Percentiles rank a stretch among this genome's conserved stretches.
Conservation (phyloP, 92 coral and sea anemone genomes). For the Phymanthus crucifer region DNA sequence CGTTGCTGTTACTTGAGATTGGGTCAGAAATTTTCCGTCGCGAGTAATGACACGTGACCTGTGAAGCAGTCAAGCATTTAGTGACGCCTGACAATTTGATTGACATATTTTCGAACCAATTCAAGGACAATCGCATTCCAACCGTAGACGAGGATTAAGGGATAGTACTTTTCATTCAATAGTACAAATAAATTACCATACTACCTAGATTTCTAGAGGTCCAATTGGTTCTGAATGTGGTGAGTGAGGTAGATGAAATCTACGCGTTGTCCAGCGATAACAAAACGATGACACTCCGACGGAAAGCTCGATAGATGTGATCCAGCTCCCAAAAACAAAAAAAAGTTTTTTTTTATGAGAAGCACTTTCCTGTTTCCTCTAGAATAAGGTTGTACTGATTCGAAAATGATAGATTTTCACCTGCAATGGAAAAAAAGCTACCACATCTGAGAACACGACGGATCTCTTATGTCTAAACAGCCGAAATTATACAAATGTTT, state of each 20-base stretch:
- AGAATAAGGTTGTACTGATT: too few species aligned
- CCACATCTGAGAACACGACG: too few species aligned
- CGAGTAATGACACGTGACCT: constrained; percentile 53
- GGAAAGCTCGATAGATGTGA: neutral
- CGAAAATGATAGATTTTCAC: too few species aligned
- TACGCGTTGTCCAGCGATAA: constrained; percentile 16
- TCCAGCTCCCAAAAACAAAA: too few species aligned
- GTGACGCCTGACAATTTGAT: constrained; percentile 41
- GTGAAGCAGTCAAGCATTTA: constrained; percentile 35
- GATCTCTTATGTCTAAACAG: neutral
- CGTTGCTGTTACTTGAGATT: constrained; percentile 1
- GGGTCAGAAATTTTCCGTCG: constrained; percentile 1
- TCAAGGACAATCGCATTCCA: constrained; percentile 60
- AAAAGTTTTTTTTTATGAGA: neutral
- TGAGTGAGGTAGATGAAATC: constrained; percentile 14
- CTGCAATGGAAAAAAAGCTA: too few species aligned
- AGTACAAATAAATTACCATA: constrained; percentile 18
- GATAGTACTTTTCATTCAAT: constrained; percentile 38
- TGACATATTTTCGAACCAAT: constrained; percentile 29
- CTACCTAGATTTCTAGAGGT: constrained; percentile 2
- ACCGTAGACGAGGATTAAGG: constrained; percentile 56
- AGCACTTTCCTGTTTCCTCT: too few species aligned
- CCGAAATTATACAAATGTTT: constrained; percentile 1
- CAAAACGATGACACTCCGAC: constrained; percentile 2
- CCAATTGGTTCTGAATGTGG: neutral